Evolutionary conservation across 2,797 vertebrate genomes (phyloP).

Genomic region (Knipowitschia caucasica): DNA sequence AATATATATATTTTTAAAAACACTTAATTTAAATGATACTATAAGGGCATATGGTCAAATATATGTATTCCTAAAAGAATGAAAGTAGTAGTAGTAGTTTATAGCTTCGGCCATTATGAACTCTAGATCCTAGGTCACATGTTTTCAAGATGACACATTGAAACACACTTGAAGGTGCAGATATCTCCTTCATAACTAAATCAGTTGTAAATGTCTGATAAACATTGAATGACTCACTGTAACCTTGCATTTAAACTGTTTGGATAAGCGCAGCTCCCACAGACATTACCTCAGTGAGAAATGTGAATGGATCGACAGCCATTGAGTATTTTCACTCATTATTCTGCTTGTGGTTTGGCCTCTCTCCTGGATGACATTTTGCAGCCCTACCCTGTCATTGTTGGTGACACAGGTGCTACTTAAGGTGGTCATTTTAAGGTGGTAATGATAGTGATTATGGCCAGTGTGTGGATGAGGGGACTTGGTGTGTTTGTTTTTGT

Average conservation of each 20-base stretch:
- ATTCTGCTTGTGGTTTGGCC: slow-evolving; percentile 10
- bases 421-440: slow-evolving; percentile 58
- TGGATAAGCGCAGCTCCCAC: slow-evolving; percentile 8
- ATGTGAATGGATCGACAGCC: neutral
- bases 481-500: slow-evolving; percentile 56
- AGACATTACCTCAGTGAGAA: slow-evolving; percentile 13
- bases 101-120: too few species aligned
- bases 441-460: slow-evolving; percentile 67
- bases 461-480: slow-evolving; percentile 52
- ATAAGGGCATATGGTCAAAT: too few species aligned
- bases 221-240: neutral
- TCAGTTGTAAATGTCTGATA: too few species aligned
- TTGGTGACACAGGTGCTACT: slow-evolving; percentile 58
- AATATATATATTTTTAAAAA: too few species aligned
- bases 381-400: slow-evolving; percentile 53
- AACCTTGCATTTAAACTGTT: neutral
- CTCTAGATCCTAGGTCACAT: too few species aligned
- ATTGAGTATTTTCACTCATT: slow-evolving; percentile 8
- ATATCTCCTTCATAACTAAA: too few species aligned
- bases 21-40: too few species aligned
- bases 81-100: too few species aligned
- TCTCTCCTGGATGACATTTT: slow-evolving; percentile 40
- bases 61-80: too few species aligned
- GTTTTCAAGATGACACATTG: too few species aligned
- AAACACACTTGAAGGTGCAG: too few species aligned